Conservation (phyloP, 2,888 invertebrate genomes). For the Carabus problematicus region DNA sequence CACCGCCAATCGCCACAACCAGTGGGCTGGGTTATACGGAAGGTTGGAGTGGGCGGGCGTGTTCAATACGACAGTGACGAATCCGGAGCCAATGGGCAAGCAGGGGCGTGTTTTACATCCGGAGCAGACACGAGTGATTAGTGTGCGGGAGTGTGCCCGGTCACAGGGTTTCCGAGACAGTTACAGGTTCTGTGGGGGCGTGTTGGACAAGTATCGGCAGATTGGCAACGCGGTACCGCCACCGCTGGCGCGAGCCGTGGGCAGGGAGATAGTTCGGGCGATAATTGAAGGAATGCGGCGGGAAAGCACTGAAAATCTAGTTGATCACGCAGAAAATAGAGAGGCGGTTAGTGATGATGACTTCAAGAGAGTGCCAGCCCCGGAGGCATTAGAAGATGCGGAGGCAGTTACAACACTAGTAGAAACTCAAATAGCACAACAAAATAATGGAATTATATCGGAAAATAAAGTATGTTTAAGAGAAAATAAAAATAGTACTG, state of each 20-base stretch:
- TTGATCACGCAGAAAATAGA: no score
- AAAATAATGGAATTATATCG: no score
- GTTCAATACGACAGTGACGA: conserved; percentile 84
- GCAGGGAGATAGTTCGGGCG: conserved; percentile 67
- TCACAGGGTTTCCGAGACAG: conserved; percentile 85
- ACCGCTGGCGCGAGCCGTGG: conserved; percentile 78
- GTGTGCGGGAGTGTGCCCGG: conserved; percentile 85
- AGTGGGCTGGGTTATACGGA: conserved; percentile 88
- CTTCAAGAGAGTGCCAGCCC: no score
- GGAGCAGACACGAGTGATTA: conserved; percentile 80
- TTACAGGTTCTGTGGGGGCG: conserved; percentile 76
- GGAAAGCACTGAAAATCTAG: no score
- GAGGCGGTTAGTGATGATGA: no score
- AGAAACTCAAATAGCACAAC: no score
- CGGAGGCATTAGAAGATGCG: no score
- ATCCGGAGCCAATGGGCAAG: conserved; percentile 91
- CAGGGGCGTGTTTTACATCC: conserved; percentile 88
- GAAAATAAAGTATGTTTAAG: no score
- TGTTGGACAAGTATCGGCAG: conserved; percentile 82
- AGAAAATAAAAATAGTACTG: no score
- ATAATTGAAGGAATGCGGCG: no score
- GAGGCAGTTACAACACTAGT: no score
- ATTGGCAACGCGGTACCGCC: conserved; percentile 91
- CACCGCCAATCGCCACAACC: conserved; percentile 83
- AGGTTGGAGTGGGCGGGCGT: conserved; percentile 84